Conservation (phyloP, 2,113 vertebrate species). For the Tragelaphus imberbis region DNA sequence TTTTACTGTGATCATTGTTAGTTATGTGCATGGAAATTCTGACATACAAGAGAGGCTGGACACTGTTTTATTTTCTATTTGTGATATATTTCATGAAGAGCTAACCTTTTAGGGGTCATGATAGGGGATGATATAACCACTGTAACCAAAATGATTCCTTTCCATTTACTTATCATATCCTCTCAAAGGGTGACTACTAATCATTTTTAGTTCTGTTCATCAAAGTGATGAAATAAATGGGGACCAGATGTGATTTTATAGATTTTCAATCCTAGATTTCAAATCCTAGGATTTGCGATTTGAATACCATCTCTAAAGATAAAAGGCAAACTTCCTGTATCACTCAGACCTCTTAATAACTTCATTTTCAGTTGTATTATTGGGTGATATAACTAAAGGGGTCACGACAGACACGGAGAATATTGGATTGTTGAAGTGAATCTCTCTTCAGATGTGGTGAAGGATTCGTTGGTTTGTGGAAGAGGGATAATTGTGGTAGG, state of each 20-base stretch:
- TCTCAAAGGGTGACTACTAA: neutral
- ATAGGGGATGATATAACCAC: neutral
- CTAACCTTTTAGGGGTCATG: neutral
- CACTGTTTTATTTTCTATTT: neutral
- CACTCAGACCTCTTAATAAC: neutral
- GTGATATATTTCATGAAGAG: neutral
- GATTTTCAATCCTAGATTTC: neutral
- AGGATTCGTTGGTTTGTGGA: neutral
- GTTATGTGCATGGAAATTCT: neutral
- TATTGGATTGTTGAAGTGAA: neutral
- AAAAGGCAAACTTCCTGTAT: neutral
- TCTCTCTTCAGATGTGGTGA: neutral
- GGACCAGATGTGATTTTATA: neutral
- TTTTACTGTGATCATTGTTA: neutral
- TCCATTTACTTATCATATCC: neutral
- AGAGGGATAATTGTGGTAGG: neutral
- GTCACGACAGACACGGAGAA: neutral
- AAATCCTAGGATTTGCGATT: neutral
- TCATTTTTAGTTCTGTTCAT: conserved; percentile 11
- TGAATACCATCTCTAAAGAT: neutral
- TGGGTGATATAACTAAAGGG: neutral
- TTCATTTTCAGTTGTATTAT: neutral
- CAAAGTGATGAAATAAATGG: neutral
- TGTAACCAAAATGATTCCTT: neutral
- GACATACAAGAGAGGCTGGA: neutral